Evolutionary conservation across 2,797 vertebrate species (phyloP), one percentile per base, ranked within the genome.

Genomic region (Brachymystax lenok): DNA sequence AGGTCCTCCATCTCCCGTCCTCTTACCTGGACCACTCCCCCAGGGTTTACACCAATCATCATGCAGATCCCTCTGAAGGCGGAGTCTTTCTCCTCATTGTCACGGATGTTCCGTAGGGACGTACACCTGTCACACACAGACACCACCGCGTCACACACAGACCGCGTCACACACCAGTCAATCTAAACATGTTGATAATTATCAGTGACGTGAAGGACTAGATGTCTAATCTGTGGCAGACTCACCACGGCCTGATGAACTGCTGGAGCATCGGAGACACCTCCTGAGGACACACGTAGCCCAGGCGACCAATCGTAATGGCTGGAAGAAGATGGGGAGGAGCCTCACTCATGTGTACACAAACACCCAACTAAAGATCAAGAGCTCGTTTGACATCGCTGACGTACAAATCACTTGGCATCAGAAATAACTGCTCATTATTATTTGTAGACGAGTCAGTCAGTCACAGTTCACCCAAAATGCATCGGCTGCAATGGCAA

Each of bases 21-120:
- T 28, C 28, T 28, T 28, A 28, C 28, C 28, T 28, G 28, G 28
- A 28, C 28, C 28, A 28, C 28, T 28, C 28, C 28, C 28, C 28
- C 28, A 28, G 28, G 28, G 28, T 2, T 28, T 28, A 28, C 97
- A 0, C 97, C 97, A 0, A 99, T 99, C 97, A 99, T 99, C 87
- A 98, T 95, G 24, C 97, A 99, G 89, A 99, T 99, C 73, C 97
- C 97, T 0, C 97, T 92, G 89, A 99, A 99, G 13, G 97, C 97
- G 0, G 97, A 99, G 79, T 99, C 97, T 82, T 99, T 99, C 90
- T 99, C 97, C 75, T 99, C 97, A 0, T 99, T 99, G 86, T 99
- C 97, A 40, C 97, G 90, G 85, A 99, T 99, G 86, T 99, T 99
- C 19, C 91, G 85, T 73, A 93, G 84, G 71, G 90, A 92, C 0